phyloP scores from a whole-genome alignment of 1,140 invertebrate species.

The Drosophila kikkawai region DNA sequence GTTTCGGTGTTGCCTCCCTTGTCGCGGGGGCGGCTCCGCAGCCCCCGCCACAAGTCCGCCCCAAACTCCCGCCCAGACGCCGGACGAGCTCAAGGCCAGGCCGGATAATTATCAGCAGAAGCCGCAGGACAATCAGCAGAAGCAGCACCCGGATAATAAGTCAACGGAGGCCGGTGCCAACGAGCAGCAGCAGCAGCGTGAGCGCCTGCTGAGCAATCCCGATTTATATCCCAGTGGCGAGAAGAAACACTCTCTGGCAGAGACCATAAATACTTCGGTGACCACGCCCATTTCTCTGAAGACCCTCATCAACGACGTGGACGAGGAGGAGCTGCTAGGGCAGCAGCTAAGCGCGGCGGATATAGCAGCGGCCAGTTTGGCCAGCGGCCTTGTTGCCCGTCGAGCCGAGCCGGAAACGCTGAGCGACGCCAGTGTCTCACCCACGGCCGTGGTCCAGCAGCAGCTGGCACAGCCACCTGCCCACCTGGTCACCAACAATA shows the following conservation, averaged over 20 bases:
- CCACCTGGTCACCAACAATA: conserved; percentile 5
- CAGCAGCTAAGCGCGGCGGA: conserved; percentile 74
- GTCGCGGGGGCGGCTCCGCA: conserved; percentile 88
- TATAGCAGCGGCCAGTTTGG: conserved; percentile 75
- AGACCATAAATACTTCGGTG: conserved; percentile 76
- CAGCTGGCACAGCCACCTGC: conserved; percentile 24
- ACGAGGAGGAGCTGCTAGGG: conserved; percentile 66
- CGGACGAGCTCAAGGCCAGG: conserved; percentile 66
- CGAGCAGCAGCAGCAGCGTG: conserved; percentile 31
- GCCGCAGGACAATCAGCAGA: conserved; percentile 8
- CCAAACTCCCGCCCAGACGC: conserved; percentile 74
- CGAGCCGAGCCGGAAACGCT: conserved; percentile 79
- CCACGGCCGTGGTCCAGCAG: conserved; percentile 60
- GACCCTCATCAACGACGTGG: conserved; percentile 81
- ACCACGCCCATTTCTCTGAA: conserved; percentile 80
- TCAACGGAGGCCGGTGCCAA: not conserved
- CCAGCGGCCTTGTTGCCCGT: conserved; percentile 73
- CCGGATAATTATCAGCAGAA: conserved; percentile 15
- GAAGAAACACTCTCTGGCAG: conserved; percentile 78
- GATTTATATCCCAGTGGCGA: conserved; percentile 30
- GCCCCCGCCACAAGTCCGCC: conserved; percentile 86
- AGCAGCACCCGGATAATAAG: conserved; percentile 6
- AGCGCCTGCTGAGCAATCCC: conserved; percentile 24
- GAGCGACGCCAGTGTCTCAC: conserved; percentile 80
- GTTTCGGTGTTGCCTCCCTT: conserved; percentile 89